Base-by-base conservation (phyloP, 2,888 invertebrate genomes). In the Xylota sylvarum region DNA sequence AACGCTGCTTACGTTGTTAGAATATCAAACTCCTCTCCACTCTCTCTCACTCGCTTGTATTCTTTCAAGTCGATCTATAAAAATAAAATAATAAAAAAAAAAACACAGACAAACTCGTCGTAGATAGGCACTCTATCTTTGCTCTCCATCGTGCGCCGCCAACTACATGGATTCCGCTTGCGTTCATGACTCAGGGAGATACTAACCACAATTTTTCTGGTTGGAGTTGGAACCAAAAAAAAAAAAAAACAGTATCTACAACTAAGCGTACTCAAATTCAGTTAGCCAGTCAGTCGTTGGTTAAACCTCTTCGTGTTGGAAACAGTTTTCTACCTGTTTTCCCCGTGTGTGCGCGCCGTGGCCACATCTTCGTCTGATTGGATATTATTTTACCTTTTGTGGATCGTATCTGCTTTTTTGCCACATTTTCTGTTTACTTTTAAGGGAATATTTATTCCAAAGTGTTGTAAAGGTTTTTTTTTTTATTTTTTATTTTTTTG, bases 141-240 rank as follows among this genome's bases (percentile, higher is more conserved):
- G 46, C 55, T 70, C 79, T 72, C 46, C 4, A 56, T 48, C 52
- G 46, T 76, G 52, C 70, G 65, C 80, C 70, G 60, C 80, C 60
- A 70, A 48, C 64, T 58, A 79, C 67, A 60, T 50, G 37, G 60
- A 64, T 72, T 65, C 27, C 65, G 35, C 76, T 67, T 81, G 76
- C 80, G 72, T 85, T 70, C 81, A 80, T 85, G 85, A 81, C 85
- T 85, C 85, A 85, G 77, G 30, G 19, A 81, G 64, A 86, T 77
- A 56, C 81, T 30, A 70, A 56, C 81, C 37, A 70, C 56, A 76
- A 46, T 23, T 76, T 73, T 76, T 77, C 80, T 73, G 62, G 55
- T 73, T 55, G 72, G 65, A 72, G 55, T 73, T 55, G 72, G 65
- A 72, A 32, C 73, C 5, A 60, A 58, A 27, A 70, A 37, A 50